A percentile compares a stretch with the other conserved stretches of the same genome.
These are phyloP conservation scores for Drymonia ruficornis DNA, from an alignment of 2,888 invertebrate species.

Conservation along the genomic window DNA sequence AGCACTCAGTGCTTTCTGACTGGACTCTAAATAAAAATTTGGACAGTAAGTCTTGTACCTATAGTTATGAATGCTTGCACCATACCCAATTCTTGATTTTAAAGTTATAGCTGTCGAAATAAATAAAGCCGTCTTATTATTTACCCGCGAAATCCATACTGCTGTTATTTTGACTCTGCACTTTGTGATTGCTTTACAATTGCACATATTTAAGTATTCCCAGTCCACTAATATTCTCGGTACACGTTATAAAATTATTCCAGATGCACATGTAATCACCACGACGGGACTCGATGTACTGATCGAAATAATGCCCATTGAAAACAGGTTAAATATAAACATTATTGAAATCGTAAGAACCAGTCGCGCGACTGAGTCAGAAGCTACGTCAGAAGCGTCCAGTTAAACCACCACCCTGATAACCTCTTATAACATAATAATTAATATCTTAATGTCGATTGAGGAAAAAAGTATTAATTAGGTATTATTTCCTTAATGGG, in stretches of 20 bases:
- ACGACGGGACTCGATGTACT: constrained; percentile 49
- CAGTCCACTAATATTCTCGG: neutral
- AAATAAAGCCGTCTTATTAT: too few species aligned
- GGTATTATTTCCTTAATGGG: too few species aligned
- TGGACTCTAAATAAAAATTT: too few species aligned
- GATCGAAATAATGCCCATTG: constrained; percentile 43
- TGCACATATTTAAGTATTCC: constrained; percentile 42
- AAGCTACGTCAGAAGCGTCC: constrained; percentile 2
- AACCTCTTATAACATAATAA: neutral
- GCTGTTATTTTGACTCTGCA: constrained; percentile 39
- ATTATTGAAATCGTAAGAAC: constrained; percentile 46
- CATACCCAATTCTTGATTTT: too few species aligned
- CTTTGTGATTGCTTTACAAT: constrained; percentile 39
- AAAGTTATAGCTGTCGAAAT: too few species aligned
- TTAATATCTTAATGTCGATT: neutral
- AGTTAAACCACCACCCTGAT: neutral
- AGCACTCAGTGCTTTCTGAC: too few species aligned
- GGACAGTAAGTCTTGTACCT: too few species aligned
- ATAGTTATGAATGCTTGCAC: too few species aligned
- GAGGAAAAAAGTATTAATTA: neutral
- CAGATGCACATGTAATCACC: constrained; percentile 42
- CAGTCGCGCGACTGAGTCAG: neutral
- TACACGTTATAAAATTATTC: constrained; percentile 10
- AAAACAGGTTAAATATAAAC: constrained; percentile 56
- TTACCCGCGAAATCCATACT: constrained; percentile 38